phyloP scores from a whole-genome alignment of 2,888 invertebrate genomes.

The Xestia sexstrigata region DNA sequence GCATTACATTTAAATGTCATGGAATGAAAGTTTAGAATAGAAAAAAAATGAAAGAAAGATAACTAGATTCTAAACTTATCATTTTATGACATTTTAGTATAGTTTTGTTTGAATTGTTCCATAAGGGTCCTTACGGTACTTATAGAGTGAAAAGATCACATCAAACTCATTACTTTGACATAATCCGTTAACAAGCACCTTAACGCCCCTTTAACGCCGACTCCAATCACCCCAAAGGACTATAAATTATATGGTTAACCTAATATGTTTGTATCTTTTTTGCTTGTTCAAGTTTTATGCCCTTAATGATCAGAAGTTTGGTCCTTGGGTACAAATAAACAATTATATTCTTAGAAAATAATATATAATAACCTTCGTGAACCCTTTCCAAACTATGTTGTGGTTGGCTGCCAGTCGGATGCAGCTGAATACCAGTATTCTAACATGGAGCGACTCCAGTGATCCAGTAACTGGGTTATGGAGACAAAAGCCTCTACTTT shows the following conservation, averaged over 20 bases:
- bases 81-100: not conserved
- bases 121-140: not conserved
- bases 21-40: no score
- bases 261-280: not conserved
- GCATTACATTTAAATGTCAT: no score
- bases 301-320: not conserved
- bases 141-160: not conserved
- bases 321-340: not conserved
- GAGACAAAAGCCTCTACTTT: not conserved
- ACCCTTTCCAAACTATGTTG: not conserved
- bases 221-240: constrained; percentile 32
- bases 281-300: not conserved
- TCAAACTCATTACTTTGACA: constrained; percentile 26
- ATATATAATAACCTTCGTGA: no score
- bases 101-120: not conserved
- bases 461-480: not conserved
- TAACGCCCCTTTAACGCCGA: constrained; percentile 21
- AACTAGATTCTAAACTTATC: no score
- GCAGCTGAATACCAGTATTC: not conserved
- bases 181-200: constrained; percentile 19
- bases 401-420: not conserved
- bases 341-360: not conserved
- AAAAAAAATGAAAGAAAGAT: no score
- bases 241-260: constrained; percentile 19
- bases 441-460: not conserved